A percentile compares a stretch with the other conserved stretches of the same genome.
Evolutionary conservation across 2,888 invertebrate genomes (phyloP).

Genomic region (Kuschelorhynchus macadamiae): DNA sequence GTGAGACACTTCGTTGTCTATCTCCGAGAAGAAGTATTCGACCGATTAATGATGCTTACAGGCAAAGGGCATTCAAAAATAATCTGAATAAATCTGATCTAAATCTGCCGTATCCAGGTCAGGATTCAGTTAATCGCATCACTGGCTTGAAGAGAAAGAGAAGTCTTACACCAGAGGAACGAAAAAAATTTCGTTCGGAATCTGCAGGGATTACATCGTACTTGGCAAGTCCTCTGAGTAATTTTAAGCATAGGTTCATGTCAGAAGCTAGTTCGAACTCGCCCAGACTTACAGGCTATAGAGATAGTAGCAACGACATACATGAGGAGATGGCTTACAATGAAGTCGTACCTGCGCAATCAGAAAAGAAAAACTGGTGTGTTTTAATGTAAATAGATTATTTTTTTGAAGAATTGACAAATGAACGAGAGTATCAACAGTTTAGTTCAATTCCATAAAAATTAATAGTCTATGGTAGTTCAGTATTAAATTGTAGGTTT

Average conservation of each 20-base stretch:
- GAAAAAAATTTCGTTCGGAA: slow-evolving; percentile 60
- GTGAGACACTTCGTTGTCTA: slow-evolving; percentile 58
- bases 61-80: slow-evolving; percentile 54
- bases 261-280: slow-evolving; percentile 59
- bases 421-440: too few relatives aligned
- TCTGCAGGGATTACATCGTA: slow-evolving; percentile 58
- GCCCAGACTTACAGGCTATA: slow-evolving; percentile 63
- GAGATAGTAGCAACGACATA: slow-evolving; percentile 55
- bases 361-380: slow-evolving; percentile 62
- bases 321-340: slow-evolving; percentile 55
- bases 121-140: slow-evolving; percentile 55
- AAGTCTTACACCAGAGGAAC: slow-evolving; percentile 58
- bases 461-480: too few relatives aligned
- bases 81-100: slow-evolving; percentile 52
- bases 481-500: too few relatives aligned
- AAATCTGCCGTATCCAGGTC: slow-evolving; percentile 46
- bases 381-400: slow-evolving; percentile 59
- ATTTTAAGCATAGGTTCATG: slow-evolving; percentile 57
- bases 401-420: too few relatives aligned
- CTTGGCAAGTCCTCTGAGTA: slow-evolving; percentile 61
- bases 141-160: slow-evolving; percentile 61
- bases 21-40: slow-evolving; percentile 58
- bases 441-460: too few relatives aligned
- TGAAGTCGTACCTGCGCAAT: slow-evolving; percentile 48
- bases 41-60: slow-evolving; percentile 55